Evolutionary conservation across 2,113 vertebrate genomes (phyloP), one percentile per base, ranked within the genome.

Genomic region (Coturnix japonica): DNA sequence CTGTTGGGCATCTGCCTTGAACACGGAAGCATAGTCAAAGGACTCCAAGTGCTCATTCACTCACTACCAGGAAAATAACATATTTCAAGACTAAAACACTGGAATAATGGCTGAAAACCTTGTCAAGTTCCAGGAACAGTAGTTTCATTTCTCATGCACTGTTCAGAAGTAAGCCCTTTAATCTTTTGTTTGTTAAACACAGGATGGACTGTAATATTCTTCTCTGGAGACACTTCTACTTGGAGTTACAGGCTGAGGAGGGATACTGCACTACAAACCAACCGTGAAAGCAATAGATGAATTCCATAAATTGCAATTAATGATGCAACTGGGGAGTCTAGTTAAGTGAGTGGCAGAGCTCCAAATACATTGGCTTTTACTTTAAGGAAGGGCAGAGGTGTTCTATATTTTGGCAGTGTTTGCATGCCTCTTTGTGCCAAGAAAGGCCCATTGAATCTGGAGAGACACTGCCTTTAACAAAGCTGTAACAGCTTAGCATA

Each of bases 251-350:
- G 71, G 81, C 81, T 91, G 43, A 53, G 61, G 69, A 74, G 53
- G 69, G 89, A 87, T 74, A 71, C 41, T 46, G 21, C 63, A 15
- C 74, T 73, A 5, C 51, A 81, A 76, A 93, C 41, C 7, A 53
- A 80, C 37, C 54, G 46, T 67, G 91, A 91, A 83, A 83, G 70
- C 54, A 81, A 84, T 87, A 90, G 90, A 93, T 82, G 31, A 74
- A 77, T 91, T 77, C 71, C 56, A 73, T 80, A 95, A 92, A 94
- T 92, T 89, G 60, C 75, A 91, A 85, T 85, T 95, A 96, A 82
- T 85, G 51, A 60, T 89, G 81, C 28, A 82, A 1, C 0, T 78
- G 35, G 31, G 60, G 54, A 77, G 20, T 25, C 46, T 74, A 37
- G 75, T 72, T 89, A 79, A 89, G 81, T 63, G 46, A 89, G 33